A percentile compares a stretch with the other conserved stretches of the same genome.
Evolutionary conservation across 2,888 invertebrate genomes (phyloP).

Genomic region (Drosophila ustulata): DNA sequence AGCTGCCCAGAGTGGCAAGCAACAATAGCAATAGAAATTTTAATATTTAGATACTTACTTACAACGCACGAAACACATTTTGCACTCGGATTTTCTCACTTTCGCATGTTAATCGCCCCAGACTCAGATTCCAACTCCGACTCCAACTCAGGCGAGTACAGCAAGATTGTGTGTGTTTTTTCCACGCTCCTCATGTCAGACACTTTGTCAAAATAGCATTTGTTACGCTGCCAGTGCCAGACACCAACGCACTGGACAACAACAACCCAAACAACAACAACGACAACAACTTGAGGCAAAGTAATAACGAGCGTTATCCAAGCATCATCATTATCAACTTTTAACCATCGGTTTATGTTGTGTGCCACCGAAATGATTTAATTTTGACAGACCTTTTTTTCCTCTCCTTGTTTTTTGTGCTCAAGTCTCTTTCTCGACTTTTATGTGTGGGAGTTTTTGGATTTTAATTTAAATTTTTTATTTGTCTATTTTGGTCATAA

Average conservation of each 20-base stretch:
- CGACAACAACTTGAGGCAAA: slow-evolving; percentile 41
- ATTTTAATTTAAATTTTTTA: slow-evolving; percentile 80
- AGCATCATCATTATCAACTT: slow-evolving; percentile 82
- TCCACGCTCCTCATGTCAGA: slow-evolving; percentile 81
- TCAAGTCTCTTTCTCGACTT: slow-evolving; percentile 78
- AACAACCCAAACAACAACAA: slow-evolving; percentile 25
- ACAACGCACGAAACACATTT: slow-evolving; percentile 64
- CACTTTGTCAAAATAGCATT: slow-evolving; percentile 82
- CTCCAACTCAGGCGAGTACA: not conserved
- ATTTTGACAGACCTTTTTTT: slow-evolving; percentile 80
- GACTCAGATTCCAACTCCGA: not conserved
- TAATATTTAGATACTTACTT: slow-evolving; percentile 42
- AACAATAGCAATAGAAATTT: slow-evolving; percentile 44
- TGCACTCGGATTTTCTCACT: slow-evolving; percentile 74
- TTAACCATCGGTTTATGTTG: slow-evolving; percentile 82
- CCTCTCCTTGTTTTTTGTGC: slow-evolving; percentile 50
- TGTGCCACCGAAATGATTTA: slow-evolving; percentile 82
- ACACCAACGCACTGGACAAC: slow-evolving; percentile 78
- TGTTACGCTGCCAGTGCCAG: slow-evolving; percentile 78
- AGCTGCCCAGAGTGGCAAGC: slow-evolving; percentile 16
- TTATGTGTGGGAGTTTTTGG: slow-evolving; percentile 80
- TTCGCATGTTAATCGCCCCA: slow-evolving; percentile 59
- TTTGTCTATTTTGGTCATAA: slow-evolving; percentile 81
- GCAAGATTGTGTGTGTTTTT: slow-evolving; percentile 41
- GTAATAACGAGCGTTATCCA: slow-evolving; percentile 79